These are phyloP conservation scores for Heliconius eleuchia DNA, from an alignment of 1,140 invertebrate species.

Conservation along the genomic window DNA sequence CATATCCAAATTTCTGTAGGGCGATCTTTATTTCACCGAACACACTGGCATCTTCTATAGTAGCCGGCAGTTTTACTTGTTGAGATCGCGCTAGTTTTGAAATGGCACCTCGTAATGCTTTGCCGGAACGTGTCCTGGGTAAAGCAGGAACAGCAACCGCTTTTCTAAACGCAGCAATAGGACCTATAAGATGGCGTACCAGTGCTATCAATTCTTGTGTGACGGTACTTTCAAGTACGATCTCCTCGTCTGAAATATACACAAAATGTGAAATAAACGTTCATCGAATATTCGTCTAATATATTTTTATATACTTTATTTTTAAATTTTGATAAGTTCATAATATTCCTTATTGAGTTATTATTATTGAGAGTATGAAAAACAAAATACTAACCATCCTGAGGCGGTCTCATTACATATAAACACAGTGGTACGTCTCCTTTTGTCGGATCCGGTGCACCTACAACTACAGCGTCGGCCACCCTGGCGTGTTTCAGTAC, in stretches of 20 bases:
- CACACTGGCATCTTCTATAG: constrained; percentile 93
- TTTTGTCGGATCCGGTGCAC: constrained; percentile 93
- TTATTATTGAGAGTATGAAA: background rate
- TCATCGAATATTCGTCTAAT: background rate
- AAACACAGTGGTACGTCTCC: constrained; percentile 94
- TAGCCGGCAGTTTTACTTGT: constrained; percentile 89
- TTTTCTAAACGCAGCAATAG: constrained; percentile 92
- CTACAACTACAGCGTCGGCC: constrained; percentile 92
- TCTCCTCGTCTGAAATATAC: constrained; percentile 66
- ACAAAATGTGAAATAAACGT: constrained; percentile 1
- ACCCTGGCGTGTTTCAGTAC: constrained; percentile 91
- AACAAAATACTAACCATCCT: constrained; percentile 70
- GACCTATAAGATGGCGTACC: constrained; percentile 91
- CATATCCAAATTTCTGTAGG: constrained; percentile 89
- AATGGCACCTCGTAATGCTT: constrained; percentile 93
- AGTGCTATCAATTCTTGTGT: constrained; percentile 85
- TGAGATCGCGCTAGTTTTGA: constrained; percentile 91
- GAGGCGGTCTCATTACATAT: constrained; percentile 86
- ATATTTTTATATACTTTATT: no score
- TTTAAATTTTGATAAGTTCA: no score
- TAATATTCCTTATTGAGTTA: no score
- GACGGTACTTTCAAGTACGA: constrained; percentile 65
- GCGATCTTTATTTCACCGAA: constrained; percentile 89
- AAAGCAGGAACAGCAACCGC: constrained; percentile 89
- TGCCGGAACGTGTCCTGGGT: constrained; percentile 90